Evolutionary conservation across 2,888 invertebrate species (phyloP).

Genomic region (Agonum fuliginosum): DNA sequence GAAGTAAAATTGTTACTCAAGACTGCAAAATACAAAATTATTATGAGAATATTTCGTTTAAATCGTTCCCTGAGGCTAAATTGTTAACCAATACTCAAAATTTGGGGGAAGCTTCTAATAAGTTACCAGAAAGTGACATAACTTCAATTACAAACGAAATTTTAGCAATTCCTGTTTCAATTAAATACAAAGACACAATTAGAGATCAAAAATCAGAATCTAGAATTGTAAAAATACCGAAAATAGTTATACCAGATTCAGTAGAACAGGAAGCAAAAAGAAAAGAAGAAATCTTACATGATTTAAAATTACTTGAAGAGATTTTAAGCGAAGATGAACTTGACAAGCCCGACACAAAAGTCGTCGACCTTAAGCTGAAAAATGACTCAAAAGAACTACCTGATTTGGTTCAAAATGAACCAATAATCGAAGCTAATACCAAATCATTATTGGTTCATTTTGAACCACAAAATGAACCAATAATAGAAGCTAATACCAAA

Average conservation of each 20-base stretch:
- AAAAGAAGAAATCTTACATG: conserved; percentile 46
- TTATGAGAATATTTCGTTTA: conserved; percentile 40
- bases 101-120: too few relatives aligned
- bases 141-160: background rate
- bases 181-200: conserved; percentile 1
- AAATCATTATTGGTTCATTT: too few relatives aligned
- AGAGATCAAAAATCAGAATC: background rate
- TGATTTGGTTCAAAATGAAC: conserved; percentile 36
- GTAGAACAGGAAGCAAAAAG: conserved; percentile 3
- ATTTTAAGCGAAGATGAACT: conserved; percentile 39
- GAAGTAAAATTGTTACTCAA: background rate
- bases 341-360: background rate
- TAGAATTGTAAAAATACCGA: background rate
- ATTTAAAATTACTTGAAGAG: conserved; percentile 51
- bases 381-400: conserved; percentile 60
- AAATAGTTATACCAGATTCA: background rate
- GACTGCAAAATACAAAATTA: conserved; percentile 23
- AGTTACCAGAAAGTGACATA: background rate
- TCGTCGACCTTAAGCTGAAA: conserved; percentile 55
- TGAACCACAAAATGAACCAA: too few relatives aligned
- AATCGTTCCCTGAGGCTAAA: conserved; percentile 14
- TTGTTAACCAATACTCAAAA: background rate
- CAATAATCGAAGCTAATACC: background rate
- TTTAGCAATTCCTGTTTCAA: background rate
- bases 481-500: too few relatives aligned